Evolutionary conservation across 2,113 vertebrate species (phyloP).

Genomic region (Daboia siamensis): DNA sequence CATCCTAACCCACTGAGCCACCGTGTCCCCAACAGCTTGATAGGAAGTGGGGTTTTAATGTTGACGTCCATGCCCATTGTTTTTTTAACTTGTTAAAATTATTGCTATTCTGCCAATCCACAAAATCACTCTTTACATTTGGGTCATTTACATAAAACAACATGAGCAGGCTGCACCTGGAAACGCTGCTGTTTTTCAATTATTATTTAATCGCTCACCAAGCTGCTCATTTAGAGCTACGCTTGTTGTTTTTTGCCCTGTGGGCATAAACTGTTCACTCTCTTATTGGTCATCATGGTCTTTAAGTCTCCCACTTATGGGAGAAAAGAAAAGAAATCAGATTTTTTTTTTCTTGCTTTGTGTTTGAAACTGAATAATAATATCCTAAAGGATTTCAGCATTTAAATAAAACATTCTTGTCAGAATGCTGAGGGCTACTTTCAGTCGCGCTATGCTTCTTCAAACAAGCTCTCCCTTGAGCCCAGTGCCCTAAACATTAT

Average conservation of each 20-base stretch:
- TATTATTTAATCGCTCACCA: conserved; percentile 18
- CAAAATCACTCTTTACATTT: conserved; percentile 33
- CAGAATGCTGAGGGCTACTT: conserved; percentile 42
- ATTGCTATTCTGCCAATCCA: conserved; percentile 39
- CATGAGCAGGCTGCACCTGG: conserved; percentile 25
- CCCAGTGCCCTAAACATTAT: conserved; percentile 22
- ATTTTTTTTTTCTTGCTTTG: conserved; percentile 21
- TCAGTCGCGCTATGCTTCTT: conserved; percentile 22
- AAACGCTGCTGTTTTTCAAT: conserved; percentile 3
- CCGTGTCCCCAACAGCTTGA: neutral
- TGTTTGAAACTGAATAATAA: conserved; percentile 35
- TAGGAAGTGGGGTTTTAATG: neutral
- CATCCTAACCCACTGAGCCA: too few species aligned
- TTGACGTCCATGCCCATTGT: conserved; percentile 32
- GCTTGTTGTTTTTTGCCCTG: conserved; percentile 20
- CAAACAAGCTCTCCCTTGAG: conserved; percentile 32
- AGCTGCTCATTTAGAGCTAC: neutral
- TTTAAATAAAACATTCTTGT: conserved; percentile 47
- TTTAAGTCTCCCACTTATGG: conserved; percentile 11
- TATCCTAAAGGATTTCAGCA: conserved; percentile 42
- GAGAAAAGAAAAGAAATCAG: neutral
- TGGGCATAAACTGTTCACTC: neutral
- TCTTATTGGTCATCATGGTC: neutral
- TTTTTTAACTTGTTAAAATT: conserved; percentile 39
- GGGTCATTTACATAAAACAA: conserved; percentile 43